phyloP scores from a whole-genome alignment of 2,888 invertebrate species.

The Stramonita haemastoma region DNA sequence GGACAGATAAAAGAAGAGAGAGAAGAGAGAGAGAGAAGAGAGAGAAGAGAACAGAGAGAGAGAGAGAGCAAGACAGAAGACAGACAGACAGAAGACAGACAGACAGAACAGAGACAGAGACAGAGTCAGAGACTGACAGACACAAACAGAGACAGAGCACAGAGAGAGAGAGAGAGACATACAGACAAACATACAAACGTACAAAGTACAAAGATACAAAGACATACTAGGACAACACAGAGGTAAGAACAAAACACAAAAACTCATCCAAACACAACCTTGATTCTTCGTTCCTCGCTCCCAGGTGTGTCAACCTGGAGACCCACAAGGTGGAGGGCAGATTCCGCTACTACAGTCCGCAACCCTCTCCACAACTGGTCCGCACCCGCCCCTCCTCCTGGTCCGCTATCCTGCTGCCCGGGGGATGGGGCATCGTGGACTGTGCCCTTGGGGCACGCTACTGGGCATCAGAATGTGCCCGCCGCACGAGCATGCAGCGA shows the following conservation, averaged over 20 bases:
- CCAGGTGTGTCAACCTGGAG: constrained; percentile 37
- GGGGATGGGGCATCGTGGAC: constrained; percentile 44
- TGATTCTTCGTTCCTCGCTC: too few species aligned
- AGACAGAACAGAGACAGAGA: too few species aligned
- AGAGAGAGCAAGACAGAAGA: constrained; percentile 9
- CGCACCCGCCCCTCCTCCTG: constrained; percentile 24
- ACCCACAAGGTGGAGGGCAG: constrained; percentile 35
- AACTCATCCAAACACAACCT: too few species aligned
- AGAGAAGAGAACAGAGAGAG: neutral
- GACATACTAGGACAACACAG: too few species aligned
- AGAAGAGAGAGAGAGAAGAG: neutral
- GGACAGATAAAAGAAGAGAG: neutral
- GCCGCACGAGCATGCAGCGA: neutral
- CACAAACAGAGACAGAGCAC: neutral
- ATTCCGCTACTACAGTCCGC: constrained; percentile 23
- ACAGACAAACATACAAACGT: too few species aligned
- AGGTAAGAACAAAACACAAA: too few species aligned
- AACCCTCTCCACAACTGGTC: constrained; percentile 25
- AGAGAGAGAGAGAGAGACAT: too few species aligned
- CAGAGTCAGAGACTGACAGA: too few species aligned
- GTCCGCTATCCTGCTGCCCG: constrained; percentile 40
- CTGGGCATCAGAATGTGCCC: constrained; percentile 13
- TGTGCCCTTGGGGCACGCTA: constrained; percentile 37
- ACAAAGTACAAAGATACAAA: too few species aligned
- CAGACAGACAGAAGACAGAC: neutral